Evolutionary conservation across 2,888 invertebrate genomes (phyloP).

Genomic region (Anoncus sp.): DNA sequence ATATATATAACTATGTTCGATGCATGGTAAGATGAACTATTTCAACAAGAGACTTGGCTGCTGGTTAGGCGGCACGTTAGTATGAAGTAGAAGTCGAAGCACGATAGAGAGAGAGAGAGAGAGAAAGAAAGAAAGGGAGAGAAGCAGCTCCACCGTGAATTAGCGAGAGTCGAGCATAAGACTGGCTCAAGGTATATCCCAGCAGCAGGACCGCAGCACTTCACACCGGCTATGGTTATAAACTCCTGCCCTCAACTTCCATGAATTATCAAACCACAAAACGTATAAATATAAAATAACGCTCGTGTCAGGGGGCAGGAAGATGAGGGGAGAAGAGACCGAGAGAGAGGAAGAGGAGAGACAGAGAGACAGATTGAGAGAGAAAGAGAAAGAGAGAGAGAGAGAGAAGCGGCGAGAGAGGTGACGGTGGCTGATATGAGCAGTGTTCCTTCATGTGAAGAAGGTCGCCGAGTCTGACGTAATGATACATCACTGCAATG

Average conservation of each 20-base stretch:
- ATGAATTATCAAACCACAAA: conserved; percentile 73
- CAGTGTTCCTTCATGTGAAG: conserved; percentile 31
- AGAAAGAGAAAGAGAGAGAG: conserved; percentile 22
- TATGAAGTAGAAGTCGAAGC: conserved; percentile 4
- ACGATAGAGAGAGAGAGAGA: too few relatives aligned
- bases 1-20: conserved; percentile 9
- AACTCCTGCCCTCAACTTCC: conserved; percentile 64
- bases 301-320: conserved; percentile 59
- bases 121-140: too few relatives aligned
- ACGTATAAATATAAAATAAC: conserved; percentile 75
- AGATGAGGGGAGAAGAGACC: conserved; percentile 7
- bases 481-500: conserved; percentile 78
- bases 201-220: conserved; percentile 26
- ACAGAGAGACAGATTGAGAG: background rate
- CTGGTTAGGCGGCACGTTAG: conserved; percentile 22
- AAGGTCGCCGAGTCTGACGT: conserved; percentile 69
- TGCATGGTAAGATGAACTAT: conserved; percentile 41
- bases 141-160: conserved; percentile 13
- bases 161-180: conserved; percentile 36
- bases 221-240: conserved; percentile 59
- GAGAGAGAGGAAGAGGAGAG: conserved; percentile 3
- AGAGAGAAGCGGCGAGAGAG: too few relatives aligned
- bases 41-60: conserved; percentile 25
- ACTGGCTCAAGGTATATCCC: conserved; percentile 6
- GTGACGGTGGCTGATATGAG: conserved; percentile 47